Percentiles rank a stretch among this genome's conserved stretches.
phyloP scores from a whole-genome alignment of 1,140 invertebrate species.

The Sinella curviseta region DNA sequence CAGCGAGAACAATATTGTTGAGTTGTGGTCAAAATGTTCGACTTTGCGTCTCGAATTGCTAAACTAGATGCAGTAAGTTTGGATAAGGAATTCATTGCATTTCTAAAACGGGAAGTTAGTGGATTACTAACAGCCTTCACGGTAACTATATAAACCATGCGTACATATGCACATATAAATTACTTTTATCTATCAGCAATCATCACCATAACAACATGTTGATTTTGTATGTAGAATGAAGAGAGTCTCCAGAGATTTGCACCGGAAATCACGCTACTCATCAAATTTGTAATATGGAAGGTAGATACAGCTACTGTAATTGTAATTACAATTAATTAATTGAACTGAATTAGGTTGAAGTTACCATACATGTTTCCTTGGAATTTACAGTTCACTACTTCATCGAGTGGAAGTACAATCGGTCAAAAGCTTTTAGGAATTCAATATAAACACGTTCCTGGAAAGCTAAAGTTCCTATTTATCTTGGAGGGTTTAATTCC shows the following conservation, averaged over 20 bases:
- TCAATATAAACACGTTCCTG: constrained; percentile 60
- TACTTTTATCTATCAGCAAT: not conserved
- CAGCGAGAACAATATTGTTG: no score
- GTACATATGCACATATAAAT: not conserved
- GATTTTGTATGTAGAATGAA: no score
- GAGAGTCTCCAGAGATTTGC: not conserved
- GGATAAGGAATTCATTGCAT: constrained; percentile 28
- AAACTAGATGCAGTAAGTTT: constrained; percentile 29
- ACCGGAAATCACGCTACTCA: constrained; percentile 29
- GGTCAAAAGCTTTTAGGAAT: constrained; percentile 65
- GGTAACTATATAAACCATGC: constrained; percentile 26
- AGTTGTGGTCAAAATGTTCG: not conserved
- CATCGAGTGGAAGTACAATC: constrained; percentile 52
- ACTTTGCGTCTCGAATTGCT: constrained; percentile 33
- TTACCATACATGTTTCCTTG: constrained; percentile 1
- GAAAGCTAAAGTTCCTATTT: constrained; percentile 51
- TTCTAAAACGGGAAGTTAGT: constrained; percentile 10
- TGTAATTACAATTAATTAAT: not conserved
- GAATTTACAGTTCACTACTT: constrained; percentile 58
- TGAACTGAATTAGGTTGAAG: not conserved
- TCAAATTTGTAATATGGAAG: constrained; percentile 36
- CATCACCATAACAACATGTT: not conserved
- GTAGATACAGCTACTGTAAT: constrained; percentile 19
- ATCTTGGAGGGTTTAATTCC: not conserved
- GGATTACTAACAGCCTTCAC: constrained; percentile 3